Percentiles rank a stretch among this genome's conserved stretches.
phyloP scores from a whole-genome alignment of 2,888 invertebrate genomes.

The Eretmocerus hayati region DNA sequence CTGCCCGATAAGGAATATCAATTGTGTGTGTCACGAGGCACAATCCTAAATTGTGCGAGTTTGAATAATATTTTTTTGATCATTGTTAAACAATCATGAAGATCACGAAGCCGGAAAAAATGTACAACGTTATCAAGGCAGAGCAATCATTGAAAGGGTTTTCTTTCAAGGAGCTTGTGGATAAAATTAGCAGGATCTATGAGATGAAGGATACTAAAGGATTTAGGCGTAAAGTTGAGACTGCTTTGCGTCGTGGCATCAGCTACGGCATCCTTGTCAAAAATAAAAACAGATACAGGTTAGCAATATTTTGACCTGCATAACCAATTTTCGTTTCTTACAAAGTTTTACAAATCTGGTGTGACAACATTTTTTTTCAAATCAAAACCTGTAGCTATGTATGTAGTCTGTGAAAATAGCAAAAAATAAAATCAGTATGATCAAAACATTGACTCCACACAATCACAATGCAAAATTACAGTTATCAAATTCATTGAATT shows the following conservation, averaged over 20 bases:
- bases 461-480: no score
- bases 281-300: slow-evolving; percentile 35
- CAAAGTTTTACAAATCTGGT: background rate
- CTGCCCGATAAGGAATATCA: no score
- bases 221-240: slow-evolving; percentile 29
- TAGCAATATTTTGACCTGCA: background rate
- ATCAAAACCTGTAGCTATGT: no score
- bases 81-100: background rate
- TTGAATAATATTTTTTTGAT: no score
- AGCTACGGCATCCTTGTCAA: slow-evolving; percentile 36
- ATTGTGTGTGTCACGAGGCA: no score
- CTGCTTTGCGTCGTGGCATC: slow-evolving; percentile 35
- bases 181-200: slow-evolving; percentile 29
- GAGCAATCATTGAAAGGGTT: slow-evolving; percentile 21
- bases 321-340: background rate
- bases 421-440: no score
- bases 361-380: background rate
- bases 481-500: no score
- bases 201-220: slow-evolving; percentile 27
- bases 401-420: no score
- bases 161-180: slow-evolving; percentile 30
- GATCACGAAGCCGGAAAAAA: background rate
- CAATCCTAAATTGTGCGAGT: no score
- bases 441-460: no score
- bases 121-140: background rate